Evolutionary conservation across 2,113 vertebrate species (phyloP), one percentile per base, ranked within the genome.

Genomic region (Micromys minutus): DNA sequence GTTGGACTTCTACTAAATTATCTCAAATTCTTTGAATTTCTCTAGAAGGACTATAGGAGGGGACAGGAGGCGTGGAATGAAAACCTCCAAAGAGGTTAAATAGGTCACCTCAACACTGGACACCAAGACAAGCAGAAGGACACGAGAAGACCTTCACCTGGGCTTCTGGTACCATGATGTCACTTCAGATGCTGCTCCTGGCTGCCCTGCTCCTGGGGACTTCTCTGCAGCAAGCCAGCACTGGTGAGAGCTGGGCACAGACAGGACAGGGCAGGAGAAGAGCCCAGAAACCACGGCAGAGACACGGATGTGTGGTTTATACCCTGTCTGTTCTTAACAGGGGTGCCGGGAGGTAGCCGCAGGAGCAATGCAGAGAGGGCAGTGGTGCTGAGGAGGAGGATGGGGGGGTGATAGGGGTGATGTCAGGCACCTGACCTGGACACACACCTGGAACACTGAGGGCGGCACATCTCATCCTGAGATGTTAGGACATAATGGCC

Each of bases 61-160:
- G 13, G 72, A 39, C 31, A 34, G 86, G 87, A 88, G 94, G 96
- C 9, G 96, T 95, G 63, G 77, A 79, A 76, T 29, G 42, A n/a
- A n/a, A n/a, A 42, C 52, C 63, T 74, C 61, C 72, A 26, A 63
- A 61, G 93, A 93, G 81, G 94, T 96, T 97, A 97, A 97, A 97
- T 97, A 97, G 85, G 93, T 94, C 90, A 39, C 36, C 26, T 90
- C 74, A 61, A 76, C 1, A 1, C 71, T 36, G 4, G 31, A 15
- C 59, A 34, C 34, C 80, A 59, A 16, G 26, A 34, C 0, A 10
- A 84, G 76, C 39, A 77, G 76, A 94, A 36, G 24, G 10, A 76
- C 57, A 24, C 22, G 1, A 1, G 0, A 67, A 90, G 59, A 90
- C 13, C 47, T 9, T 65, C 85, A 84, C 74, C 47, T 5, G 1